A percentile compares a stretch with the other conserved stretches of the same genome.
These are phyloP conservation scores for Chaitophorus viminalis DNA, from an alignment of 2,888 invertebrate species.

Conservation along the genomic window DNA sequence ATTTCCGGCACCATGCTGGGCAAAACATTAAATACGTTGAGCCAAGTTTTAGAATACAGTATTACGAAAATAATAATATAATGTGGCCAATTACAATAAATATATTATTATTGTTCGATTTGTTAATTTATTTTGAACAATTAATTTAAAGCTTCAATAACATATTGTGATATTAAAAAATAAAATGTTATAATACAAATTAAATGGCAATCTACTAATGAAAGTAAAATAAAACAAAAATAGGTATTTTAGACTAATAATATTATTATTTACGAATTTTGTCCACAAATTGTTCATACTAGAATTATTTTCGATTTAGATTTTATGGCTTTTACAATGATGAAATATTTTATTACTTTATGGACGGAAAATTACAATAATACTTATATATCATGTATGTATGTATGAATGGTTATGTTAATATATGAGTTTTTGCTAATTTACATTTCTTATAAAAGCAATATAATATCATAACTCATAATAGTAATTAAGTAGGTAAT, in stretches of 20 bases:
- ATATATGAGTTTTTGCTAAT: neutral
- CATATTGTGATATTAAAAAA: no score
- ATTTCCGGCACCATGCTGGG: conserved; percentile 27
- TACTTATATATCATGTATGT: neutral
- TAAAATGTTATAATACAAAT: no score
- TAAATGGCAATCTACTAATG: neutral
- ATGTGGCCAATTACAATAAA: neutral
- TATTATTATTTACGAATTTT: neutral
- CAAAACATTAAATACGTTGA: conserved; percentile 28
- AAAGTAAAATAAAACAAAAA: neutral
- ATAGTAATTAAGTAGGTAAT: neutral
- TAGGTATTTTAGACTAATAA: neutral
- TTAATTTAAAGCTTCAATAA: neutral
- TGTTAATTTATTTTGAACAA: neutral
- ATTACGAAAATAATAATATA: neutral
- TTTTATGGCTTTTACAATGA: no score
- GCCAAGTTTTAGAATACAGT: conserved; percentile 15
- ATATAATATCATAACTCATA: neutral
- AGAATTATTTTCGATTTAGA: no score
- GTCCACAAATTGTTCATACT: no score
- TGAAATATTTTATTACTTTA: neutral
- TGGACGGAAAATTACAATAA: neutral
- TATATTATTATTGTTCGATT: neutral
- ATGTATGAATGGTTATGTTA: no score
- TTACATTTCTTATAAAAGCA: neutral